Percentiles rank a stretch among this genome's conserved stretches.
These are phyloP conservation scores for Nipponia nippon DNA, from an alignment of 2,113 vertebrate species.

Conservation along the genomic window DNA sequence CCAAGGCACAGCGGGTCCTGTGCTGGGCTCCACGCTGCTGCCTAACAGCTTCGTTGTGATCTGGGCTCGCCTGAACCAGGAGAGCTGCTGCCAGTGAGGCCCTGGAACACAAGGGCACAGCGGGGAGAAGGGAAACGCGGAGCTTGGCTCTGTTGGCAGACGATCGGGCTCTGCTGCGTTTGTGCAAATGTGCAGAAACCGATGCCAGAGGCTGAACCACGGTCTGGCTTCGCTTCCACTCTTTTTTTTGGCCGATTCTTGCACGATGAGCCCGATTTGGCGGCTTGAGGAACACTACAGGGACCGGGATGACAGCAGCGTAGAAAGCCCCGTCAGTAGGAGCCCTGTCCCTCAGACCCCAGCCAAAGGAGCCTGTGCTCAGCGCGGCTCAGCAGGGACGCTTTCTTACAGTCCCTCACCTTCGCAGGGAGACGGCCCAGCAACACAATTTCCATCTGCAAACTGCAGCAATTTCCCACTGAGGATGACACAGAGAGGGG, in stretches of 20 bases:
- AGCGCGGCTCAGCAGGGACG: not conserved
- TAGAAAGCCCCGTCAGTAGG: too few species aligned
- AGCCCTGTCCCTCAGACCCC: not conserved
- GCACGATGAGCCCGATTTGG: too few species aligned
- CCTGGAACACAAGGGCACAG: not conserved
- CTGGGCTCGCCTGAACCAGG: not conserved
- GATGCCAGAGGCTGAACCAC: not conserved
- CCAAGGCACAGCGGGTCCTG: not conserved
- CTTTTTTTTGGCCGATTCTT: not conserved
- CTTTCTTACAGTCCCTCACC: not conserved
- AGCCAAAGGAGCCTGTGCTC: not conserved
- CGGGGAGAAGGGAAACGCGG: rapidly evolving
- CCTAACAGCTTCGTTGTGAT: not conserved
- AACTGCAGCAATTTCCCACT: not conserved
- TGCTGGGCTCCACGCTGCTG: not conserved
- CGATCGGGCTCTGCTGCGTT: rapidly evolving
- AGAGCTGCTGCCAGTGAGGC: not conserved
- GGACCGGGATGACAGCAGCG: rapidly evolving
- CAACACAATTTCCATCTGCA: not conserved
- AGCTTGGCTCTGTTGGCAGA: not conserved
- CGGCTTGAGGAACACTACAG: not conserved
- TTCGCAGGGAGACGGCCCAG: not conserved
- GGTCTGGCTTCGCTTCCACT: not conserved
- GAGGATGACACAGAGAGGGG: not conserved
- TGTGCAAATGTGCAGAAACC: rapidly evolving